phyloP scores from a whole-genome alignment of 2,113 vertebrate species.

The Girardinichthys multiradiatus region DNA sequence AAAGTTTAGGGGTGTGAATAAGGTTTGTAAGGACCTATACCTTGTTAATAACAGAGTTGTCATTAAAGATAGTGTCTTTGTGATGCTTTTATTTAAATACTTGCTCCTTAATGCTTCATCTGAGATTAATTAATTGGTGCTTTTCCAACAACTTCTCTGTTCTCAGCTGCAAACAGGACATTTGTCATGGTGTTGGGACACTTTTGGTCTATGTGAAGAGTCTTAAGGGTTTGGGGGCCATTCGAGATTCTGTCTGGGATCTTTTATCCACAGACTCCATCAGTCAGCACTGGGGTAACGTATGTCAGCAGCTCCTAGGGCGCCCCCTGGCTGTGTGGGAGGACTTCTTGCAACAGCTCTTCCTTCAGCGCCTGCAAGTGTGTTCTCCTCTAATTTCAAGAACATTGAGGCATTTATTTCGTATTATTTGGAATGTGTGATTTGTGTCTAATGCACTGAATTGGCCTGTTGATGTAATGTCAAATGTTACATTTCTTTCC shows the following conservation, averaged over 20 bases:
- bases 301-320: conserved; percentile 87
- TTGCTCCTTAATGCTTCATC: too few species aligned
- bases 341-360: conserved; percentile 90
- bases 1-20: too few species aligned
- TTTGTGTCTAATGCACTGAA: too few species aligned
- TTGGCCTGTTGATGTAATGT: too few species aligned
- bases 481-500: not conserved
- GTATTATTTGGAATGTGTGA: too few species aligned
- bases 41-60: too few species aligned
- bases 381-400: not conserved
- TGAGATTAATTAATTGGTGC: too few species aligned
- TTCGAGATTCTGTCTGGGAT: conserved; percentile 92
- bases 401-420: not conserved
- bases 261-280: conserved; percentile 85
- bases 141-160: not conserved
- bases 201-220: conserved; percentile 90
- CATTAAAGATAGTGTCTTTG: too few species aligned
- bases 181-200: conserved; percentile 83
- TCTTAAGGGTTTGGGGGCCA: conserved; percentile 88
- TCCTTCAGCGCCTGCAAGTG: conserved; percentile 92
- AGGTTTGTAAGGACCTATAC: too few species aligned
- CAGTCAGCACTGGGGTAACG: conserved; percentile 84
- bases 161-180: conserved; percentile 92
- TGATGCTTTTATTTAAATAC: too few species aligned
- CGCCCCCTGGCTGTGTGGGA: conserved; percentile 88